These are phyloP conservation scores for Caenorhabditis drosophilae DNA, from an alignment of 2,888 invertebrate genomes.

Conservation along the genomic window DNA sequence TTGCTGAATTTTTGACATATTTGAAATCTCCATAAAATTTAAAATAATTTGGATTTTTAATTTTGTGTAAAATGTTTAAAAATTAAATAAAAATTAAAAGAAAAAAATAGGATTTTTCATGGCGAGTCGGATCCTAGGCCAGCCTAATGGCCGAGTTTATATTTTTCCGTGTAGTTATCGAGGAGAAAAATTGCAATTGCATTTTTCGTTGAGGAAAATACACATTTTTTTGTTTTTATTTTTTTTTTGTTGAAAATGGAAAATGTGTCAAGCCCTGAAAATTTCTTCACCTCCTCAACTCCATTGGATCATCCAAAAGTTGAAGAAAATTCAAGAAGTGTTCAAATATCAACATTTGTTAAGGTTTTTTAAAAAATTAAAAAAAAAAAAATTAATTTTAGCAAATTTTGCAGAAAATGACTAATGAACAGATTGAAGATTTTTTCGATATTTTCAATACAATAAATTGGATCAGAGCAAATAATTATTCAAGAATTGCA, in stretches of 20 bases:
- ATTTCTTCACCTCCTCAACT: conserved; percentile 31
- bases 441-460: conserved; percentile 58
- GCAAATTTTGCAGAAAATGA: conserved; percentile 10
- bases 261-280: not conserved
- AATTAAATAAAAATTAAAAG: too few species aligned
- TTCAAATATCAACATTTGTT: conserved; percentile 2
- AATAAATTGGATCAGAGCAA: conserved; percentile 52
- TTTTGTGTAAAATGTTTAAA: too few species aligned
- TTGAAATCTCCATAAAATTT: too few species aligned
- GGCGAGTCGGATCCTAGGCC: too few species aligned
- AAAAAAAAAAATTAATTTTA: not conserved
- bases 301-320: conserved; percentile 14
- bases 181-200: too few species aligned
- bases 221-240: too few species aligned
- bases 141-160: too few species aligned
- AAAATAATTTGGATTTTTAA: too few species aligned
- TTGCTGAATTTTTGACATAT: too few species aligned
- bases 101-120: too few species aligned
- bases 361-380: not conserved
- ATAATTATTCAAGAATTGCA: conserved; percentile 50
- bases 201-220: too few species aligned
- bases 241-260: not conserved
- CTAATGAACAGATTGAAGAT: conserved; percentile 13
- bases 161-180: too few species aligned
- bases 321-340: conserved; percentile 5